Base-by-base conservation (phyloP, 2,888 invertebrate species). In the Charanyca ferruginea region DNA sequence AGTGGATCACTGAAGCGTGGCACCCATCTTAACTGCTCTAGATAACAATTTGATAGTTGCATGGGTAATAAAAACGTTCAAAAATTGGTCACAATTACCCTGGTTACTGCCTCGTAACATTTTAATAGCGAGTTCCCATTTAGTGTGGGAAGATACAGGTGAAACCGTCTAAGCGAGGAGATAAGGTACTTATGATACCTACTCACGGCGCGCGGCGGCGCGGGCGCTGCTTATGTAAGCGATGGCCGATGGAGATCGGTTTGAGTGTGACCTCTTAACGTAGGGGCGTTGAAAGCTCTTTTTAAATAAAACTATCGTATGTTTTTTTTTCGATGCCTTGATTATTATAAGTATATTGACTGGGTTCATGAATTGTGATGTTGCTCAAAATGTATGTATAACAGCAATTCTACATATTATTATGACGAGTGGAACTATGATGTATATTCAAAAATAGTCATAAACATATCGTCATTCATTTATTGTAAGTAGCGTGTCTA, bases 1-100 rank as follows among this genome's bases (percentile, higher is more conserved):
- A 86, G 80, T 81, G 71, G 67, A 64, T 82, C 86, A 76, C 83
- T 80, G 80, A 83, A 84, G 82, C 88, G 82, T 90, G 87, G 84
- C 87, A 83, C 82, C 80, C 81, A 81, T 77, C 83, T 83, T 77
- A 86, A 85, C 87, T 80, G 86, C 81, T 75, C 85, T 67, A 91
- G 90, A 93, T 92, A 94, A 92, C 90, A 88, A 90, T 91, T 92
- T 91, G 89, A 91, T 92, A 91, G 91, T 91, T 90, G 91, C 89
- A 90, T 87, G 91, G 89, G 91, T 94, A 93, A 93, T 93, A 94
- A 94, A 93, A 92, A 91, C 90, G 87, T 89, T 90, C 85, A 87
- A 85, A 93, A 94, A 94, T 94, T 94, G 94, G 91, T 91, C 85
- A 91, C 94, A 94, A 94, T 94, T 94, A 94, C 89, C 87, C 84